These are phyloP conservation scores for Mionectes macconnelli DNA, from an alignment of 2,113 vertebrate genomes.

Conservation along the genomic window DNA sequence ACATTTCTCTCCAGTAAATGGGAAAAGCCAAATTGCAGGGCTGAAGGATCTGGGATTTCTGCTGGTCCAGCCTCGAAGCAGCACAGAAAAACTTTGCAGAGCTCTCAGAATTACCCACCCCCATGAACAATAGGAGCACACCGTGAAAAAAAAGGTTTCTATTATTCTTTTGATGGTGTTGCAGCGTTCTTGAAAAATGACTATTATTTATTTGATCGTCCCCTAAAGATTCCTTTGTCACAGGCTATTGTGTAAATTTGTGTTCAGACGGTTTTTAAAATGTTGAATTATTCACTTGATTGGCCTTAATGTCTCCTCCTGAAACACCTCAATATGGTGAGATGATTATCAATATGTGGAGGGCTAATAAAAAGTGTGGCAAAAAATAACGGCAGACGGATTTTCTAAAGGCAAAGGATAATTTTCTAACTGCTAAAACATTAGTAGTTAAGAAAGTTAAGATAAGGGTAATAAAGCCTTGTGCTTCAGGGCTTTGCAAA, in stretches of 20 bases:
- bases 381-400: constrained; percentile 33
- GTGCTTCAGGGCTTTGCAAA: constrained; percentile 48
- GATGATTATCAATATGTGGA: constrained; percentile 25
- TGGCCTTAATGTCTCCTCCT: constrained; percentile 45
- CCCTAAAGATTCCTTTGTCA: constrained; percentile 69
- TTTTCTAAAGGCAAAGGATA: not conserved
- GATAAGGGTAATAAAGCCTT: constrained; percentile 65
- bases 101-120: not conserved
- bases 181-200: constrained; percentile 58
- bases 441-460: constrained; percentile 64
- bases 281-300: constrained; percentile 72
- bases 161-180: constrained; percentile 45
- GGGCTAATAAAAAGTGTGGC: constrained; percentile 34
- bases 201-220: constrained; percentile 69
- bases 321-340: constrained; percentile 46
- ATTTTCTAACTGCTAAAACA: constrained; percentile 23
- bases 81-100: not conserved
- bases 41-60: not conserved
- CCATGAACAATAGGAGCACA: not conserved
- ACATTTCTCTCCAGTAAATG: not conserved
- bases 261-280: constrained; percentile 64
- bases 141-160: not conserved
- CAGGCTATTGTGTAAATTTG: constrained; percentile 68
- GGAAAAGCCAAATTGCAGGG: not conserved
- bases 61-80: not conserved